These are phyloP conservation scores for Timema cristinae DNA, from an alignment of 2,888 invertebrate genomes.

Conservation along the genomic window DNA sequence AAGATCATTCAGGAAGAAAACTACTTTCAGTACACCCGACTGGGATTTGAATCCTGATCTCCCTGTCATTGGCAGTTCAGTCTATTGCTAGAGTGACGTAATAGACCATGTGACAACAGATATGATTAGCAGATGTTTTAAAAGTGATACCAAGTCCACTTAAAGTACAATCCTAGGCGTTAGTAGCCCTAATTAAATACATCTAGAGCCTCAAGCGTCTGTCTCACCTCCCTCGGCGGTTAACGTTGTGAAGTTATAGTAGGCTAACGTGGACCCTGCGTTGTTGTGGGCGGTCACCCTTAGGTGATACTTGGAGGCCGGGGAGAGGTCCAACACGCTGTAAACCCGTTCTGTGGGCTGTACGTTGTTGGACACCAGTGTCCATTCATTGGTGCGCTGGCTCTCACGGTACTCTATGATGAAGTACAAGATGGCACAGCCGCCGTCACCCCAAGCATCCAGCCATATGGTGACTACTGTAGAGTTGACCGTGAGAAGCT, in stretches of 20 bases:
- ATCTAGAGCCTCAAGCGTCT: not conserved
- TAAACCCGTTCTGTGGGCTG: conserved; percentile 76
- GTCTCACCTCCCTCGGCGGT: conserved; percentile 67
- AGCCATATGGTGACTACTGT: conserved; percentile 83
- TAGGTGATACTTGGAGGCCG: conserved; percentile 70
- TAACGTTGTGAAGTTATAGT: conserved; percentile 81
- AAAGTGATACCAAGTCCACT: no score
- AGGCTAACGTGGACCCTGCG: conserved; percentile 76
- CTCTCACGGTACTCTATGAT: conserved; percentile 73
- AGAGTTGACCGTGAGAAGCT: conserved; percentile 79
- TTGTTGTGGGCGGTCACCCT: conserved; percentile 80
- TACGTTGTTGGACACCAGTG: conserved; percentile 74
- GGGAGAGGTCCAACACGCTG: conserved; percentile 71
- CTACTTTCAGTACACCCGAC: no score
- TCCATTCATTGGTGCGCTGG: conserved; percentile 60
- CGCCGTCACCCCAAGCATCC: conserved; percentile 85
- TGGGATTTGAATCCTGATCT: no score
- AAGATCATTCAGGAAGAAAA: no score
- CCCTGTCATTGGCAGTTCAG: no score
- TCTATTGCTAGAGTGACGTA: no score
- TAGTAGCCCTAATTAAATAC: no score
- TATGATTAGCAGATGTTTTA: no score
- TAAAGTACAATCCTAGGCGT: no score
- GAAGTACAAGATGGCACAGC: conserved; percentile 82
- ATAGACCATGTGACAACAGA: no score